Conservation (phyloP, 2,888 invertebrate species). For the Cephus pygmeus region DNA sequence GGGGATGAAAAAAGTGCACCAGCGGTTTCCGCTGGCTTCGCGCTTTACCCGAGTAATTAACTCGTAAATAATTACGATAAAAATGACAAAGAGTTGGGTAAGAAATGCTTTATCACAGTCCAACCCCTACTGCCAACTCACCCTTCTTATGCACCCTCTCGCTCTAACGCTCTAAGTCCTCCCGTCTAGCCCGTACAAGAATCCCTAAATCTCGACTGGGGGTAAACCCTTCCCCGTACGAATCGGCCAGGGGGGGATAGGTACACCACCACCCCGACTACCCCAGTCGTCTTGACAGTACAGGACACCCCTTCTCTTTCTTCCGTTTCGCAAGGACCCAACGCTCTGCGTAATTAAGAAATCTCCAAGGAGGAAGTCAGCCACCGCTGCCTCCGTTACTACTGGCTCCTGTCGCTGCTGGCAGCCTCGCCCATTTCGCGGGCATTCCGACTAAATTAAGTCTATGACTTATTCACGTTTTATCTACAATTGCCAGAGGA, state of each 20-base stretch:
- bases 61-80: conserved; percentile 63
- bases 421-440: conserved; percentile 4
- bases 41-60: conserved; percentile 49
- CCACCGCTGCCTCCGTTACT: conserved; percentile 27
- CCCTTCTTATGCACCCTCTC: not conserved
- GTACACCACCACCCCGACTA: not conserved
- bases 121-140: not conserved
- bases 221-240: conserved; percentile 34
- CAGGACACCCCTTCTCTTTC: conserved; percentile 20
- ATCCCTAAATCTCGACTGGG: conserved; percentile 49
- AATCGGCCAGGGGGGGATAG: not conserved
- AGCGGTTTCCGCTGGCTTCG: not conserved
- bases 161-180: not conserved
- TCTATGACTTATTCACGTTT: conserved; percentile 65
- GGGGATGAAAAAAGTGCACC: not conserved
- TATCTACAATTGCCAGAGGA: conserved; percentile 64
- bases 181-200: conserved; percentile 20
- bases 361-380: conserved; percentile 53
- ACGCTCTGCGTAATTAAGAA: conserved; percentile 59
- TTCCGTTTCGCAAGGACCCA: conserved; percentile 22
- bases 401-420: conserved; percentile 36
- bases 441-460: conserved; percentile 58
- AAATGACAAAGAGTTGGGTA: conserved; percentile 57
- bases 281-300: not conserved
- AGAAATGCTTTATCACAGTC: conserved; percentile 51